Evolutionary conservation across 2,888 invertebrate species (phyloP), one percentile per base, ranked within the genome.

Genomic region (Brachypalpus laphriformis): DNA sequence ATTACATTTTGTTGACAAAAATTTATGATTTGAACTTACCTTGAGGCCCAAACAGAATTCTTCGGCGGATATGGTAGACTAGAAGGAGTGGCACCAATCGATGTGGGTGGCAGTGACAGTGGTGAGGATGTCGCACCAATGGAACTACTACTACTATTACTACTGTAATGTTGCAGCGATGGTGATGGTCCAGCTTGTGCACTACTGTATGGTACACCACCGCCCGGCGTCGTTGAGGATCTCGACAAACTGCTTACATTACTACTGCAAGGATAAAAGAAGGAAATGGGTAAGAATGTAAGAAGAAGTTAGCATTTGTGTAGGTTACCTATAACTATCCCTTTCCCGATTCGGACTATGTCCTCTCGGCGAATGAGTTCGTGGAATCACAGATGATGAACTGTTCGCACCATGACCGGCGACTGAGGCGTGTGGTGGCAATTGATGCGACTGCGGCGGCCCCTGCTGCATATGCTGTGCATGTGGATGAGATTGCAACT

Each of bases 201-300:
- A 83, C 87, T 87, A 76, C 87, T 88, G 63, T 87, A 88, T 9
- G 89, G 88, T 47, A 87, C 86, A 75, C 88, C 88, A 45, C 87
- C 87, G 81, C 88, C 87, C 61, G 89, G 89, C 49, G 88, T 89
- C 70, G 88, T 88, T 90, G 95, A 95, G 90, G 94, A 93, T 89
- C 96, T 94, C 89, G 96, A 96, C 90, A 97, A 92, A 92, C 96
- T 96, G 93, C 96, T 96, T 90, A 96, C 96, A 93, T 95, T 96
- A 93, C 96, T 96, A 94, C 94, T 95, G 93, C 89, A 93, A 81
- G n/a, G 57, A 45, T n/a, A 20, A 11, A 68, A 59, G 20, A 25
- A 25, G 2, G 68, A 31, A 57, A 16, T 22, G 22, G 45, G 3
- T 25, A 25, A 54, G n/a, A 8, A 28, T 14, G 42, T 18, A 81